phyloP scores from a whole-genome alignment of 2,888 invertebrate genomes.

The Synanthedon myopaeformis region DNA sequence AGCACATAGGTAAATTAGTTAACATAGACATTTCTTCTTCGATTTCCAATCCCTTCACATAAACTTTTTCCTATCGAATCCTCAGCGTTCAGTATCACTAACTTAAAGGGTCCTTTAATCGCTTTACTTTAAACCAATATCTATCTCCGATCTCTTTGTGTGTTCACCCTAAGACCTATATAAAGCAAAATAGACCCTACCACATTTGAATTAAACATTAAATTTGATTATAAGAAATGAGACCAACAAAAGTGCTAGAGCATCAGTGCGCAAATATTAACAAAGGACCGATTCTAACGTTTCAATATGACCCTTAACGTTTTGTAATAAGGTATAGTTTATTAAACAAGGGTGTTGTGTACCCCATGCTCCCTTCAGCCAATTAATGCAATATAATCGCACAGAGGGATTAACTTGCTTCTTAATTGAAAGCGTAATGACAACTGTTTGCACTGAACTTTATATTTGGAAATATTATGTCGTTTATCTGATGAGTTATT shows the following conservation, averaged over 20 bases:
- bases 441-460: neutral
- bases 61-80: slow-evolving; percentile 18
- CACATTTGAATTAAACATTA: slow-evolving; percentile 13
- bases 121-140: slow-evolving; percentile 58
- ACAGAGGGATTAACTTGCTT: slow-evolving; percentile 55
- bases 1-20: no score
- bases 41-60: no score
- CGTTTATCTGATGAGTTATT: neutral
- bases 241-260: slow-evolving; percentile 5
- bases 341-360: slow-evolving; percentile 15
- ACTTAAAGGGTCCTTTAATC: slow-evolving; percentile 51
- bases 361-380: slow-evolving; percentile 39
- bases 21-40: no score
- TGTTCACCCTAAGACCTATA: slow-evolving; percentile 19
- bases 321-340: neutral
- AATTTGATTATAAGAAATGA: slow-evolving; percentile 9
- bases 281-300: slow-evolving; percentile 24
- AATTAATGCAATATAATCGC: slow-evolving; percentile 68
- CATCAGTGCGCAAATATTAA: slow-evolving; percentile 54
- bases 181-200: slow-evolving; percentile 17
- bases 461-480: neutral
- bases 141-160: slow-evolving; percentile 57
- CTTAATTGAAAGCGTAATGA: slow-evolving; percentile 56
- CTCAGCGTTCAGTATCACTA: slow-evolving; percentile 54
- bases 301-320: slow-evolving; percentile 9